Evolutionary conservation across 2,888 invertebrate genomes (phyloP).

Genomic region (Perizoma affinitatum): DNA sequence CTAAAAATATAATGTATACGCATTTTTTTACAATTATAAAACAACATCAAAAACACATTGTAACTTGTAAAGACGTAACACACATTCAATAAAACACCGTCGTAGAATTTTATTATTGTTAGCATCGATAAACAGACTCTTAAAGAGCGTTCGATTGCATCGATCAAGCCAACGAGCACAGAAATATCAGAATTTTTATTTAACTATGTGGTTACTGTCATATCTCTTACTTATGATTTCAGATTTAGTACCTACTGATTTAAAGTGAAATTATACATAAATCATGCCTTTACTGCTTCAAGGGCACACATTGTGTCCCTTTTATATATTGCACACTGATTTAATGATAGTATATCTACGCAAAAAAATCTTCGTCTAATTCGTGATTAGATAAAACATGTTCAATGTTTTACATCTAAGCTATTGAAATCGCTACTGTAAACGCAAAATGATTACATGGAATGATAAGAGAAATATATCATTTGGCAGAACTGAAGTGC

Average conservation of each 20-base stretch:
- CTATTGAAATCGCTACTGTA: constrained; percentile 31
- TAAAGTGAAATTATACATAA: constrained; percentile 3
- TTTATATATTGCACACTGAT: constrained; percentile 1
- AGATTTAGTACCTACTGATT: constrained; percentile 3
- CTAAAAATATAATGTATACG: too few relatives aligned
- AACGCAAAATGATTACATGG: background rate
- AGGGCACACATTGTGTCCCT: constrained; percentile 1
- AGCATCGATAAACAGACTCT: constrained; percentile 7
- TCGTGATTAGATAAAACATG: background rate
- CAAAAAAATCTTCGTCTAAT: background rate
- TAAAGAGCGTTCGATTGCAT: constrained; percentile 30
- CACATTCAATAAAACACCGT: too few relatives aligned
- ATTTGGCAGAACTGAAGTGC: too few relatives aligned
- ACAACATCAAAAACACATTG: too few relatives aligned
- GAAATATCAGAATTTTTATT: constrained; percentile 14
- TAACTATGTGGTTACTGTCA: constrained; percentile 3
- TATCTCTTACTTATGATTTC: background rate
- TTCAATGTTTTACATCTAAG: constrained; percentile 14
- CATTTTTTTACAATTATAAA: too few relatives aligned
- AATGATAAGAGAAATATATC: background rate
- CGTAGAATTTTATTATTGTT: too few relatives aligned
- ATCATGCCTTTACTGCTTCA: constrained; percentile 2
- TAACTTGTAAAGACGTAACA: too few relatives aligned
- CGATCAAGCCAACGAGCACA: constrained; percentile 23
- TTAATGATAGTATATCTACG: background rate